These are phyloP conservation scores for Cheilosia grossa DNA, from an alignment of 2,888 invertebrate species.

Conservation along the genomic window DNA sequence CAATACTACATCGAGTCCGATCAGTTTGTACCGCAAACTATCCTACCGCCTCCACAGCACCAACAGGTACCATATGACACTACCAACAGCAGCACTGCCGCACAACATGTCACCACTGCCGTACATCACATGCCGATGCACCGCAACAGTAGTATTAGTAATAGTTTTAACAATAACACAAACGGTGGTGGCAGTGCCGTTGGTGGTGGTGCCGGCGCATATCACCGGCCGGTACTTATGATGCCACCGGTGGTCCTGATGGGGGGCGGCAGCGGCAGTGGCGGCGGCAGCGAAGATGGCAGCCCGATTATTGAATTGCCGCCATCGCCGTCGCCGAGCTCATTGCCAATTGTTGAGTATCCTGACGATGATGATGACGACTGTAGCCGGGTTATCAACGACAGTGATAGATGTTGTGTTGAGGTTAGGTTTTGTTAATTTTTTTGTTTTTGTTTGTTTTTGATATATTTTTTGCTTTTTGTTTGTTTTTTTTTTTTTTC, in stretches of 20 bases:
- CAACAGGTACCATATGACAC: slow-evolving; percentile 74
- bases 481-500: slow-evolving; percentile 69
- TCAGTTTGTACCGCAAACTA: slow-evolving; percentile 67
- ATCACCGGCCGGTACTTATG: slow-evolving; percentile 82
- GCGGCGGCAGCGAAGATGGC: slow-evolving; percentile 84
- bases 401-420: slow-evolving; percentile 82
- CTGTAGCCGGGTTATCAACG: slow-evolving; percentile 76
- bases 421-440: slow-evolving; percentile 82
- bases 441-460: slow-evolving; percentile 76
- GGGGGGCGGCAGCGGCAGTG: slow-evolving; percentile 83
- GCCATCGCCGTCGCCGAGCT: slow-evolving; percentile 85
- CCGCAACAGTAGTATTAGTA: slow-evolving; percentile 68
- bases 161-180: slow-evolving; percentile 71
- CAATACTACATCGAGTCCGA: slow-evolving; percentile 76
- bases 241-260: slow-evolving; percentile 84
- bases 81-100: slow-evolving; percentile 68
- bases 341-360: slow-evolving; percentile 91
- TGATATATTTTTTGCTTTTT: slow-evolving; percentile 65
- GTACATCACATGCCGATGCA: slow-evolving; percentile 76
- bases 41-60: slow-evolving; percentile 72
- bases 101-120: slow-evolving; percentile 75
- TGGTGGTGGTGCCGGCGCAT: slow-evolving; percentile 74
- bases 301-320: slow-evolving; percentile 86
- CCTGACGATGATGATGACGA: slow-evolving; percentile 92
- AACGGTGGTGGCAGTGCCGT: slow-evolving; percentile 32